A percentile compares a stretch with the other conserved stretches of the same genome.
Evolutionary conservation across 2,888 invertebrate genomes (phyloP).

Genomic region (Eustalomyia histrio): DNA sequence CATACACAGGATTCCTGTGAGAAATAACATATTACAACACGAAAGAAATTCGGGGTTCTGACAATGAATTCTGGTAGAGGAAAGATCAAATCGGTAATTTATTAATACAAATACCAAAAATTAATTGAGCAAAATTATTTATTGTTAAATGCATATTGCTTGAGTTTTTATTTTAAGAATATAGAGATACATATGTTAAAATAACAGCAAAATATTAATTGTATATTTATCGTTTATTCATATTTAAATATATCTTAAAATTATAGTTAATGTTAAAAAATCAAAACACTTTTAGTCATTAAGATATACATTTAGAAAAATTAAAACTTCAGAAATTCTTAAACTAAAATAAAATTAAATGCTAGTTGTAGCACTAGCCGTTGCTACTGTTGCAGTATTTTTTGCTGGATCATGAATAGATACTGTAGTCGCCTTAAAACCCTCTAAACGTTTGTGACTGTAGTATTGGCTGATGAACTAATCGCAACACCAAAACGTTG

Average conservation of each 20-base stretch:
- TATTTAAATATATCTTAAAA: slow-evolving; percentile 4
- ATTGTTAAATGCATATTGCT: too few relatives aligned
- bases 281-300: slow-evolving; percentile 6
- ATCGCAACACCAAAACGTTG: slow-evolving; percentile 84
- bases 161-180: too few relatives aligned
- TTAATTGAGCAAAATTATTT: too few relatives aligned
- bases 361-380: slow-evolving; percentile 33
- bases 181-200: too few relatives aligned
- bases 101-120: too few relatives aligned
- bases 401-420: slow-evolving; percentile 67
- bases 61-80: too few relatives aligned
- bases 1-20: too few relatives aligned
- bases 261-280: too few relatives aligned
- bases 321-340: background rate
- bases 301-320: background rate
- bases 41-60: too few relatives aligned
- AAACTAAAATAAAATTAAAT: slow-evolving; percentile 34
- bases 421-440: slow-evolving; percentile 70
- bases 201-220: background rate
- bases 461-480: slow-evolving; percentile 80
- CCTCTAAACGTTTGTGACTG: slow-evolving; percentile 79
- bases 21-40: too few relatives aligned
- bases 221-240: slow-evolving; percentile 16
- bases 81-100: too few relatives aligned
- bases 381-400: slow-evolving; percentile 2